These are phyloP conservation scores for Alloplasta piceator DNA, from an alignment of 2,888 invertebrate species.

Conservation along the genomic window DNA sequence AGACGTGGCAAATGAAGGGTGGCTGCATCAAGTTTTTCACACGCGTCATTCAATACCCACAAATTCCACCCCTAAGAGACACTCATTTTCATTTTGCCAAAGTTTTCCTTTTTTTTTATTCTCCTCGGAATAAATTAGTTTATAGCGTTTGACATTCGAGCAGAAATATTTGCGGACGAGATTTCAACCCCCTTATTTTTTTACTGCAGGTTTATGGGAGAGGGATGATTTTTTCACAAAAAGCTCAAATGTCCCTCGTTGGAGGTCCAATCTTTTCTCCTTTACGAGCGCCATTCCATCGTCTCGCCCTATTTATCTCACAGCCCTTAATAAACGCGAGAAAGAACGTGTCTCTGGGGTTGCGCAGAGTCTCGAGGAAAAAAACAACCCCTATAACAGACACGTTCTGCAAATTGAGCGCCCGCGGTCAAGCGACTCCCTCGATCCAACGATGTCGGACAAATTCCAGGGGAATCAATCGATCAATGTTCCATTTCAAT, in stretches of 20 bases:
- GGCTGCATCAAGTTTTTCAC: neutral
- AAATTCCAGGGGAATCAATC: neutral
- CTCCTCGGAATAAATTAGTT: neutral
- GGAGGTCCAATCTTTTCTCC: neutral
- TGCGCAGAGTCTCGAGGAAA: neutral
- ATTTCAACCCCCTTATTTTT: too few species aligned
- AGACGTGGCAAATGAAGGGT: constrained; percentile 22
- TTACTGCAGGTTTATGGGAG: too few species aligned
- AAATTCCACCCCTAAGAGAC: neutral
- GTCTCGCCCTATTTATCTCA: constrained; percentile 6
- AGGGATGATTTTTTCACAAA: too few species aligned
- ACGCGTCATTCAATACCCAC: neutral
- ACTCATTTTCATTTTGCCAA: constrained; percentile 7
- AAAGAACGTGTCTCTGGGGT: neutral
- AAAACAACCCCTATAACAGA: constrained; percentile 4
- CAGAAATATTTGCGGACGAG: too few species aligned
- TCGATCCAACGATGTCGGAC: neutral
- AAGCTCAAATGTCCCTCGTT: too few species aligned
- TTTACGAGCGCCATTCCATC: neutral
- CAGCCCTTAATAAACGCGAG: neutral
- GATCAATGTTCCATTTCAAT: neutral
- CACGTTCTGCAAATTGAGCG: neutral
- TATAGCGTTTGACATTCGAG: neutral
- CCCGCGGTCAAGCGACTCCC: neutral
- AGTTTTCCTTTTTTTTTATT: neutral